Conservation (phyloP, 2,888 invertebrate species). For the Xestia ashworthii region DNA sequence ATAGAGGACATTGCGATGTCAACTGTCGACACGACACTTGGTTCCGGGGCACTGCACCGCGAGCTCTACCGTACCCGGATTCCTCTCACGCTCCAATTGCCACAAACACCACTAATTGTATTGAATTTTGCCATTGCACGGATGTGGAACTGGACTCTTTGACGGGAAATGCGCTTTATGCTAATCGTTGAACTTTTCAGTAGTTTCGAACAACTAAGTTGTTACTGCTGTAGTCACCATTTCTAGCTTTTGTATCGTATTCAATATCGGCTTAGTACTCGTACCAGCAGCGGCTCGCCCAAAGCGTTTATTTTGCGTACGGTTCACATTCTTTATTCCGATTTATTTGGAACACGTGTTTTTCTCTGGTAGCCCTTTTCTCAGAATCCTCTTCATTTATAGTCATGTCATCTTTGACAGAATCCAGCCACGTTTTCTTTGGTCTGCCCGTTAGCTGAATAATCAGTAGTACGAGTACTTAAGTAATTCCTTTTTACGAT, state of each 20-base stretch:
- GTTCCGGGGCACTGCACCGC: constrained; percentile 84
- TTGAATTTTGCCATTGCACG: constrained; percentile 82
- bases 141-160: constrained; percentile 74
- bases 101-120: constrained; percentile 87
- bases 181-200: constrained; percentile 8
- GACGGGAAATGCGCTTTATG: constrained; percentile 62
- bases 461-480: not conserved
- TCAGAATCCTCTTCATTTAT: not conserved
- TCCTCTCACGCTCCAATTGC: constrained; percentile 90
- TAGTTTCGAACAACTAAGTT: constrained; percentile 7
- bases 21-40: constrained; percentile 75
- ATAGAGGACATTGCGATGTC: constrained; percentile 78
- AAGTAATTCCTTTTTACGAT: not conserved
- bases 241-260: not conserved
- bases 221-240: not conserved
- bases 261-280: not conserved
- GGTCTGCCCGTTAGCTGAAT: no score
- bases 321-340: not conserved
- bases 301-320: not conserved
- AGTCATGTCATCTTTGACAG: not conserved
- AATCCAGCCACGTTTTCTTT: not conserved
- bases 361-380: not conserved
- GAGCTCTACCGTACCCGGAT: constrained; percentile 85
- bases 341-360: constrained; percentile 5
- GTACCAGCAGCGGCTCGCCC: not conserved